These are phyloP conservation scores for Hiodon alosoides DNA, from an alignment of 2,113 vertebrate genomes.

Conservation along the genomic window DNA sequence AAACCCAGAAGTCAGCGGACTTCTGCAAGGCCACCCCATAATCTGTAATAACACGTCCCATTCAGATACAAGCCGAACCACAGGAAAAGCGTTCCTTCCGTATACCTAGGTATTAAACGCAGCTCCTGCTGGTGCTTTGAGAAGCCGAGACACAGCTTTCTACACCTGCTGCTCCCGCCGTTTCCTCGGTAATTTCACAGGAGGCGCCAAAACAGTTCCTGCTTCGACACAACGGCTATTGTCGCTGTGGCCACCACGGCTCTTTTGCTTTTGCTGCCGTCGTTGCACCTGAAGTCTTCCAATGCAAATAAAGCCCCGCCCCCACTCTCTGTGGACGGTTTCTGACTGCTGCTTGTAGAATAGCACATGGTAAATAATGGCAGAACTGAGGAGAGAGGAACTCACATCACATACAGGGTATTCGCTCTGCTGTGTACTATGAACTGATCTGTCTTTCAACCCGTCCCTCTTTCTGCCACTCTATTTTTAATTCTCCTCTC, in stretches of 20 bases:
- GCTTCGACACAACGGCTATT: background rate
- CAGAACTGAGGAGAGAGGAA: constrained; percentile 12
- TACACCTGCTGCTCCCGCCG: too few relatives aligned
- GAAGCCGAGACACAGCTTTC: too few relatives aligned
- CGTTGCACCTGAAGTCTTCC: background rate
- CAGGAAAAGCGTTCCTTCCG: too few relatives aligned
- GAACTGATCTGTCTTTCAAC: constrained; percentile 54
- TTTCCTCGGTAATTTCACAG: background rate
- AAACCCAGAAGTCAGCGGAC: too few relatives aligned
- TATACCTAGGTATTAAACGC: too few relatives aligned
- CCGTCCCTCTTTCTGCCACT: constrained; percentile 44
- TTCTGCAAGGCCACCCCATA: background rate
- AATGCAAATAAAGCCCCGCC: background rate
- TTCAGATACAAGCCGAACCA: background rate
- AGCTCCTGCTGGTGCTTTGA: too few relatives aligned
- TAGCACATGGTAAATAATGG: background rate
- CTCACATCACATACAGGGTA: constrained; percentile 32
- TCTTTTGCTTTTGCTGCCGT: background rate
- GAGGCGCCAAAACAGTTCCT: background rate
- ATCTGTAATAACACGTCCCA: background rate
- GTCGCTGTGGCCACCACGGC: background rate
- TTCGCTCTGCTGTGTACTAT: constrained; percentile 48
- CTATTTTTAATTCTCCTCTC: constrained; percentile 34
- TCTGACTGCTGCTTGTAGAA: background rate
- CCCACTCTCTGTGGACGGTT: background rate